Evolutionary conservation across 2,113 vertebrate species (phyloP).

Genomic region (Lasiurus borealis): DNA sequence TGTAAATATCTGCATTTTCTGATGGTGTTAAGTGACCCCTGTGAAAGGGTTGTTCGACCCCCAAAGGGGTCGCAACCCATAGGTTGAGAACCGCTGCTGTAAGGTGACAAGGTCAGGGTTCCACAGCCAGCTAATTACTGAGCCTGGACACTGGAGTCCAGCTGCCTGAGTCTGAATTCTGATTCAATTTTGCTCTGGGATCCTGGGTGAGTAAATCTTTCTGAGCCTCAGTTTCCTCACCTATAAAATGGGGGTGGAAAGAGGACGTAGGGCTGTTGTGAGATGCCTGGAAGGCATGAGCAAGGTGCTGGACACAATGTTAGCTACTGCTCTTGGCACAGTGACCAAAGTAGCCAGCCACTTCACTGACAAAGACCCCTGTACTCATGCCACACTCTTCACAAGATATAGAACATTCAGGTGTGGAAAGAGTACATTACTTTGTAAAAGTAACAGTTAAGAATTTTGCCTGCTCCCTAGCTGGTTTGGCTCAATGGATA

Average conservation of each 20-base stretch:
- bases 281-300: neutral
- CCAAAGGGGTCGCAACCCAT: too few species aligned
- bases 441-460: neutral
- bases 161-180: neutral
- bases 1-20: too few species aligned
- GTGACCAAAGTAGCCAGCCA: neutral
- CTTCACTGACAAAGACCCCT: neutral
- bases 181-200: neutral
- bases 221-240: neutral
- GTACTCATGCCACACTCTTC: neutral
- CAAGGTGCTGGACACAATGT: neutral
- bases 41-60: too few species aligned
- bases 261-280: neutral
- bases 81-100: too few species aligned
- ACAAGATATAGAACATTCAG: neutral
- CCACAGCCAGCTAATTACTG: neutral
- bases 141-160: neutral
- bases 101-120: neutral
- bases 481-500: too few species aligned
- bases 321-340: neutral
- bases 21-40: too few species aligned
- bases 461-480: too few species aligned
- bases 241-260: constrained; percentile 22
- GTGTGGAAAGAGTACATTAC: neutral
- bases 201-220: neutral